A percentile compares a stretch with the other conserved stretches of the same genome.
Evolutionary conservation across 2,888 invertebrate species (phyloP).

Genomic region (Drosophila niveifrons): DNA sequence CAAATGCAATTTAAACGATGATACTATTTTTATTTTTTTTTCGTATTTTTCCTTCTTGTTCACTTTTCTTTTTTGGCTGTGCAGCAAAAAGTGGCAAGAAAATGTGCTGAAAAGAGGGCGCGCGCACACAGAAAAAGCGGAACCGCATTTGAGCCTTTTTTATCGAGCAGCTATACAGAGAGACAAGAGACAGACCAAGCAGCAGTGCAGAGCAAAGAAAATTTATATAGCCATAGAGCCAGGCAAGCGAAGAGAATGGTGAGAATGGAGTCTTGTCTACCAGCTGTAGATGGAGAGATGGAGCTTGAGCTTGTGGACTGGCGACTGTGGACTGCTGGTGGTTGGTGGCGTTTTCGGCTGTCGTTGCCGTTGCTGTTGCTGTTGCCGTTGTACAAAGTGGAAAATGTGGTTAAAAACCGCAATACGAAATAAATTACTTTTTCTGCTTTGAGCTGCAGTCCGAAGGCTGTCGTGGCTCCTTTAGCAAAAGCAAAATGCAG

Average conservation of each 20-base stretch:
- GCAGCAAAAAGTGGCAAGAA: slow-evolving; percentile 61
- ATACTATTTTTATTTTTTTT: slow-evolving; percentile 22
- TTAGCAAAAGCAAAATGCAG: slow-evolving; percentile 62
- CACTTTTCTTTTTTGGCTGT: slow-evolving; percentile 42
- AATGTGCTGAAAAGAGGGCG: slow-evolving; percentile 71
- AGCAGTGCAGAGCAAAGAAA: slow-evolving; percentile 57
- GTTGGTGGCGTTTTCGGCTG: slow-evolving; percentile 62
- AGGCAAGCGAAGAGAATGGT: slow-evolving; percentile 10
- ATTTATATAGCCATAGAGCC: slow-evolving; percentile 63
- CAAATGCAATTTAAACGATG: slow-evolving; percentile 69
- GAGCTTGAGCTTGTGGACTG: slow-evolving; percentile 25
- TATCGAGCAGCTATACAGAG: slow-evolving; percentile 67
- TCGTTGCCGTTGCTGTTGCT: slow-evolving; percentile 64
- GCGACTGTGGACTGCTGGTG: slow-evolving; percentile 5
- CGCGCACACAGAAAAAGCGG: slow-evolving; percentile 66
- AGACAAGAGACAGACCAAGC: slow-evolving; percentile 26
- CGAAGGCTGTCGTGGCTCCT: slow-evolving; percentile 56
- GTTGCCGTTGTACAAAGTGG: slow-evolving; percentile 78
- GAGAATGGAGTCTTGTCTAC: slow-evolving; percentile 51
- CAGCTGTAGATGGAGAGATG: slow-evolving; percentile 39
- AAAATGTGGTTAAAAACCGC: slow-evolving; percentile 81
- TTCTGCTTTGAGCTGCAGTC: slow-evolving; percentile 77
- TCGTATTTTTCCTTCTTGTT: background rate
- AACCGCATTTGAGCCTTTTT: slow-evolving; percentile 79
- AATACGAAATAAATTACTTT: slow-evolving; percentile 81